Conservation (phyloP, 2,888 invertebrate genomes). For the Scaptomyza parva region DNA sequence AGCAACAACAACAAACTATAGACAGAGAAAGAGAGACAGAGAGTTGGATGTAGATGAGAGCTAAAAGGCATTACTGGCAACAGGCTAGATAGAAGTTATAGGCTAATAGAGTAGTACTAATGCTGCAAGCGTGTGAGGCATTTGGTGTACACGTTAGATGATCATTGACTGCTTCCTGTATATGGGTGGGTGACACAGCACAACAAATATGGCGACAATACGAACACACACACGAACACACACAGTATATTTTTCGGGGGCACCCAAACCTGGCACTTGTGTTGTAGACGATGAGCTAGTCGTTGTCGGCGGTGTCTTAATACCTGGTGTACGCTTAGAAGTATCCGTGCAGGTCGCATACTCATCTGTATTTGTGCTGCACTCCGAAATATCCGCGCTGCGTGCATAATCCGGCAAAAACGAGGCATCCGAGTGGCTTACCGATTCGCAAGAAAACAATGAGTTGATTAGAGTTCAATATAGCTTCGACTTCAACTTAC, state of each 20-base stretch:
- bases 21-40: conserved; percentile 26
- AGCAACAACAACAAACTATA: conserved; percentile 84
- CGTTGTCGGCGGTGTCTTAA: conserved; percentile 85
- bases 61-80: conserved; percentile 44
- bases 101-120: conserved; percentile 23
- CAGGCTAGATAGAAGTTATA: conserved; percentile 28
- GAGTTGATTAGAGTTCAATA: background rate
- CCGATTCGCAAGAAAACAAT: background rate
- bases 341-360: conserved; percentile 94
- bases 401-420: conserved; percentile 83
- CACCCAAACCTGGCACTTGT: conserved; percentile 85
- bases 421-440: conserved; percentile 68
- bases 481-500: conserved; percentile 32
- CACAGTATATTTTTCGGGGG: conserved; percentile 41
- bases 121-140: conserved; percentile 39
- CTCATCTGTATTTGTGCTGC: conserved; percentile 93
- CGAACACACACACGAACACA: conserved; percentile 43
- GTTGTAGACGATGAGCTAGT: conserved; percentile 85
- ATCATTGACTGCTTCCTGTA: conserved; percentile 36
- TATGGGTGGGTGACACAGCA: conserved; percentile 20
- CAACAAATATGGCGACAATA: conserved; percentile 46
- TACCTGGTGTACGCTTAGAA: conserved; percentile 87
- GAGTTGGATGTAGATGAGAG: conserved; percentile 59
- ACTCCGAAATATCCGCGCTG: conserved; percentile 92
- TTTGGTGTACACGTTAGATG: conserved; percentile 12